A percentile compares a stretch with the other conserved stretches of the same genome.
phyloP scores from a whole-genome alignment of 2,113 vertebrate species.

The Tenrec ecaudatus region DNA sequence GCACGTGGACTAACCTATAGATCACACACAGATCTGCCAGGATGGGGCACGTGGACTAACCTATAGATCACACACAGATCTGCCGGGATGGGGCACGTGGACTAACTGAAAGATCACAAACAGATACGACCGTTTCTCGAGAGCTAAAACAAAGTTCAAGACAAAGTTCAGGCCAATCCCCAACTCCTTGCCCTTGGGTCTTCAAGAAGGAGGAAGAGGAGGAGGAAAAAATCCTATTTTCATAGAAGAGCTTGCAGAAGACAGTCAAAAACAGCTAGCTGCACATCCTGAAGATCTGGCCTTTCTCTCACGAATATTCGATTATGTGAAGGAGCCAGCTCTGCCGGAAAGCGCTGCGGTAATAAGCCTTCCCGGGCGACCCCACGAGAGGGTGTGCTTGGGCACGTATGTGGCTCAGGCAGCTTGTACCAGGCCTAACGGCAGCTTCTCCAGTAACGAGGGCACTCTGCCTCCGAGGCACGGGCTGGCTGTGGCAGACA shows the following conservation, averaged over 20 bases:
- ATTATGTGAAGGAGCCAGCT: conserved; percentile 71
- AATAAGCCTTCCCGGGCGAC: conserved; percentile 58
- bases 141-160: conserved; percentile 28
- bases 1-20: conserved; percentile 27
- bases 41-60: conserved; percentile 3
- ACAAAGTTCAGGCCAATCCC: conserved; percentile 39
- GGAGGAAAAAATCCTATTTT: not conserved
- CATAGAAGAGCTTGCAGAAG: conserved; percentile 33
- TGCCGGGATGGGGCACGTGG: conserved; percentile 3
- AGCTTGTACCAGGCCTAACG: conserved; percentile 7
- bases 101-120: conserved; percentile 50
- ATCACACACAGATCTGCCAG: conserved; percentile 47
- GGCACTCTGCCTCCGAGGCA: conserved; percentile 69
- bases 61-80: conserved; percentile 53
- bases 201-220: not conserved
- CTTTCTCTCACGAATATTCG: conserved; percentile 80
- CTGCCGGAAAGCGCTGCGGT: conserved; percentile 63
- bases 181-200: conserved; percentile 41
- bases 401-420: not conserved
- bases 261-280: conserved; percentile 68
- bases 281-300: conserved; percentile 70
- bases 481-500: conserved; percentile 62
- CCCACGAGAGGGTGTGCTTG: conserved; percentile 52
- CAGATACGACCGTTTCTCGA: not conserved
- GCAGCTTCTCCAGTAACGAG: conserved; percentile 71